phyloP scores from a whole-genome alignment of 2,113 vertebrate species.

The Phyllostomus hastatus region DNA sequence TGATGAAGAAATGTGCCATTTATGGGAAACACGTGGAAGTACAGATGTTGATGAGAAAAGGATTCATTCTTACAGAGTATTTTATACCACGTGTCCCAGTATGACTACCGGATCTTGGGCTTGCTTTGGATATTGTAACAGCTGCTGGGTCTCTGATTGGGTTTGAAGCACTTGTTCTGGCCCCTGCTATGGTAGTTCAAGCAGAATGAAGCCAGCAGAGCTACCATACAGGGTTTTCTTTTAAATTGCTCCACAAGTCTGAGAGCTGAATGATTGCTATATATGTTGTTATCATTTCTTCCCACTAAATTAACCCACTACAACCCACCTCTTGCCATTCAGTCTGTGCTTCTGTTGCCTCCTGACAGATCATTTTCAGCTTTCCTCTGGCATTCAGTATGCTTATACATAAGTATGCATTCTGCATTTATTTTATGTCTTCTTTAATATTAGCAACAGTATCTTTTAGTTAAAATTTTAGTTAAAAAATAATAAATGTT shows the following conservation, averaged over 20 bases:
- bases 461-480: background rate
- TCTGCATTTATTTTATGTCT: background rate
- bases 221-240: background rate
- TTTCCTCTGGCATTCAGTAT: background rate
- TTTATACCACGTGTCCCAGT: background rate
- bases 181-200: background rate
- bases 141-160: background rate
- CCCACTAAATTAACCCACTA: background rate
- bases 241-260: background rate
- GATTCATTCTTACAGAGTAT: background rate
- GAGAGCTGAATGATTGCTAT: background rate
- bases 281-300: background rate
- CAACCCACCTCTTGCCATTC: background rate
- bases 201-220: background rate
- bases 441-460: background rate
- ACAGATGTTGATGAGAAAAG: conserved; percentile 30
- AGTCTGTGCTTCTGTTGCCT: background rate
- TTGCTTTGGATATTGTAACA: conserved; percentile 39
- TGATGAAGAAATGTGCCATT: conserved; percentile 24
- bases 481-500: background rate
- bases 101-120: background rate
- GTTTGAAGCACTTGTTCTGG: conserved; percentile 19
- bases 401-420: background rate
- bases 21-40: conserved; percentile 21
- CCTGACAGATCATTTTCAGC: background rate